Conservation (phyloP, 2,888 invertebrate genomes). For the Sphaerophoria rueppellii region DNA sequence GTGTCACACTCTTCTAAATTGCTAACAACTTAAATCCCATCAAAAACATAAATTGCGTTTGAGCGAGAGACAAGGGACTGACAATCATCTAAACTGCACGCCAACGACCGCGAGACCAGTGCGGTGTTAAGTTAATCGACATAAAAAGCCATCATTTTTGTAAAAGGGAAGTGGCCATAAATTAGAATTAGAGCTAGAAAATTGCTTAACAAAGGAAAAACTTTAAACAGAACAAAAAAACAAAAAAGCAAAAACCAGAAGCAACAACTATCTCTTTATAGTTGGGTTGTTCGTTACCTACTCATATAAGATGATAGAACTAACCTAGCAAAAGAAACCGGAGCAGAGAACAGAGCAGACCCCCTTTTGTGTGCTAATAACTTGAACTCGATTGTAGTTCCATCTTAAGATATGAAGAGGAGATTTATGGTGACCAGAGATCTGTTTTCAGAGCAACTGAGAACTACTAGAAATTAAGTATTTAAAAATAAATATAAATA, state of each 20-base stretch:
- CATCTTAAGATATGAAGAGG: slow-evolving; percentile 38
- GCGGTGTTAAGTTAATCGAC: slow-evolving; percentile 40
- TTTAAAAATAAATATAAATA: no score
- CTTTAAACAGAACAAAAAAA: not conserved
- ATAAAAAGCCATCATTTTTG: slow-evolving; percentile 47
- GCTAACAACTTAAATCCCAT: not conserved
- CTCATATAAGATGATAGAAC: not conserved
- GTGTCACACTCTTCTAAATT: slow-evolving; percentile 25
- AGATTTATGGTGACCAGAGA: slow-evolving; percentile 14
- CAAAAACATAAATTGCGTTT: slow-evolving; percentile 3
- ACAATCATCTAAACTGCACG: not conserved
- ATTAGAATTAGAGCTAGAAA: slow-evolving; percentile 62
- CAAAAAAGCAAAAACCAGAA: slow-evolving; percentile 51
- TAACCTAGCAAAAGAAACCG: slow-evolving; percentile 5
- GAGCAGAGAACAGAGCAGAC: slow-evolving; percentile 28
- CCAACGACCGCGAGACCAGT: slow-evolving; percentile 9
- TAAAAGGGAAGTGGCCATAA: slow-evolving; percentile 69
- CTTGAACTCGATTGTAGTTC: slow-evolving; percentile 69
- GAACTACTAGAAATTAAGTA: no score
- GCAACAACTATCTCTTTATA: slow-evolving; percentile 55
- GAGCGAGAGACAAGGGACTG: not conserved
- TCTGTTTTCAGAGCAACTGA: not conserved
- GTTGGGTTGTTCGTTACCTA: not conserved
- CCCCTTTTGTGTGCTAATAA: slow-evolving; percentile 71
- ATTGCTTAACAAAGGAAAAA: slow-evolving; percentile 52